phyloP scores from a whole-genome alignment of 2,888 invertebrate genomes.

The Eristalinus aeneus region DNA sequence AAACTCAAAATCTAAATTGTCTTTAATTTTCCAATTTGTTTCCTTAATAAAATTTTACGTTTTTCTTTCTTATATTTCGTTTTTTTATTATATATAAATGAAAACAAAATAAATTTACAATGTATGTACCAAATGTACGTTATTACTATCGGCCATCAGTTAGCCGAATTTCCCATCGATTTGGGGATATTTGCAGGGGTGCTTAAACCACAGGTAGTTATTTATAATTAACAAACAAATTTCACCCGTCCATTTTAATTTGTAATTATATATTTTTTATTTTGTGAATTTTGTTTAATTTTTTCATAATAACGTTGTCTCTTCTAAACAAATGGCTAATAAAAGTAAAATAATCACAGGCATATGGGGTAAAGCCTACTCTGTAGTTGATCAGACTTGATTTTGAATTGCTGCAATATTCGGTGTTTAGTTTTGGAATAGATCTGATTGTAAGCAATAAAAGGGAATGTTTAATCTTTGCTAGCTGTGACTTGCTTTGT shows the following conservation, averaged over 20 bases:
- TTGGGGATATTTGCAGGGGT: constrained; percentile 89
- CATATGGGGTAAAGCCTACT: not conserved
- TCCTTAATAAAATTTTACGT: constrained; percentile 63
- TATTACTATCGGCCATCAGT: constrained; percentile 78
- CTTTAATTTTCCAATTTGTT: constrained; percentile 29
- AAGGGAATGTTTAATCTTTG: not conserved
- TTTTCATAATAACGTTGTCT: constrained; percentile 17
- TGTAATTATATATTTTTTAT: constrained; percentile 26
- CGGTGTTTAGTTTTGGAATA: not conserved
- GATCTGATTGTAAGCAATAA: not conserved
- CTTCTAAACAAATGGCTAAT: constrained; percentile 44
- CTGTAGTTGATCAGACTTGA: not conserved
- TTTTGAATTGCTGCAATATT: not conserved
- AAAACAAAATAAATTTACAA: constrained; percentile 25
- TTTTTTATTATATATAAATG: constrained; percentile 43
- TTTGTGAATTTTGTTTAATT: constrained; percentile 18
- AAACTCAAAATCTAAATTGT: not conserved
- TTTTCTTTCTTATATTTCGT: constrained; percentile 59
- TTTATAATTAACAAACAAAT: constrained; percentile 63
- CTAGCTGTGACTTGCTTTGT: not conserved
- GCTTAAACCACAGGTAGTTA: constrained; percentile 83
- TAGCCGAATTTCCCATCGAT: constrained; percentile 88
- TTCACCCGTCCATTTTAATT: constrained; percentile 57
- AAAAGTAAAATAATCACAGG: constrained; percentile 29
- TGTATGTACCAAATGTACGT: constrained; percentile 17